Percentiles rank a stretch among this genome's conserved stretches.
These are phyloP conservation scores for Stigmatopora argus DNA, from an alignment of 2,113 vertebrate species.

Conservation along the genomic window DNA sequence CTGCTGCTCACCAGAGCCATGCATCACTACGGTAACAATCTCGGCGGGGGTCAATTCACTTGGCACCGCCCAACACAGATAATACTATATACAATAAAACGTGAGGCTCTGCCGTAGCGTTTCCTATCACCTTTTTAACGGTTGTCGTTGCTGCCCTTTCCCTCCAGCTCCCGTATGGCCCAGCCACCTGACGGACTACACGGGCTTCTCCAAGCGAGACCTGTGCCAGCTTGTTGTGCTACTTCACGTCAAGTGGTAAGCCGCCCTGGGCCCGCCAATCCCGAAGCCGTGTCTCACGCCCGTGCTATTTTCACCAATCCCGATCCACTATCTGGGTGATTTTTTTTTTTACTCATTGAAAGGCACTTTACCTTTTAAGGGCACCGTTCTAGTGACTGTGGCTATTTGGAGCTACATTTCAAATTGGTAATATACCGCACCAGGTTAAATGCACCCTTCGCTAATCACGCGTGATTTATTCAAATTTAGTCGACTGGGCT, in stretches of 20 bases:
- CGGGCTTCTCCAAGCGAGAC: conserved; percentile 82
- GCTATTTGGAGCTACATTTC: not conserved
- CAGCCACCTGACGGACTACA: conserved; percentile 76
- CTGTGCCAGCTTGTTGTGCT: conserved; percentile 74
- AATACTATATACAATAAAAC: too few relatives aligned
- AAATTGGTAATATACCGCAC: not conserved
- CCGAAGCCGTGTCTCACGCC: not conserved
- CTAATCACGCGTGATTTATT: not conserved
- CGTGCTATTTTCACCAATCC: not conserved
- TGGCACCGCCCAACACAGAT: too few relatives aligned
- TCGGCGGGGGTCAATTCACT: too few relatives aligned
- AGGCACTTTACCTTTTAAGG: not conserved
- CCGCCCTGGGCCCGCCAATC: not conserved
- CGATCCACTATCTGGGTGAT: not conserved
- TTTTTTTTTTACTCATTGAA: not conserved
- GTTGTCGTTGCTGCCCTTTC: not conserved
- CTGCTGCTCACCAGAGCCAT: conserved; percentile 81
- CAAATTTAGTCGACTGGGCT: too few relatives aligned
- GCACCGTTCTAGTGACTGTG: not conserved
- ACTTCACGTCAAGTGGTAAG: conserved; percentile 72
- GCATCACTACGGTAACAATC: conserved; percentile 80
- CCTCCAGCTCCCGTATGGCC: conserved; percentile 84
- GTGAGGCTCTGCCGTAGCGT: too few relatives aligned
- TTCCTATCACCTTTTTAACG: not conserved
- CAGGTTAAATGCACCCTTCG: too few relatives aligned